Percentiles rank a stretch among this genome's conserved stretches.
phyloP scores from a whole-genome alignment of 1,140 invertebrate species.

The Hyphantria cunea region DNA sequence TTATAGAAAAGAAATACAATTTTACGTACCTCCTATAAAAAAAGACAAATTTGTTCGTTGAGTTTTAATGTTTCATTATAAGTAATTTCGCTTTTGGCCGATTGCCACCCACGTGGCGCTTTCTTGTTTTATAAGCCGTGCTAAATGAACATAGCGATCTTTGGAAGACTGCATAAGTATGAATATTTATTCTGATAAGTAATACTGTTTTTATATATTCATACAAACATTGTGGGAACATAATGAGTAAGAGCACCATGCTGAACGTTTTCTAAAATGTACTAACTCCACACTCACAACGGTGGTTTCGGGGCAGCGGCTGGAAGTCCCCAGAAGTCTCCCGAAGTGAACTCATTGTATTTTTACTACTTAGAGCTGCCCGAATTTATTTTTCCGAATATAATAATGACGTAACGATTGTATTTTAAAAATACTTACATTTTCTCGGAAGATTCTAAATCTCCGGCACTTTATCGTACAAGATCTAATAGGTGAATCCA shows the following conservation, averaged over 20 bases:
- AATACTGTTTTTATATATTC: conserved; percentile 60
- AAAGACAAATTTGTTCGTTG: conserved; percentile 13
- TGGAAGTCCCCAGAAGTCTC: conserved; percentile 1
- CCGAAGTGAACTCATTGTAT: conserved; percentile 12
- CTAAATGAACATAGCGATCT: conserved; percentile 44
- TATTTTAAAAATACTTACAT: conserved; percentile 76
- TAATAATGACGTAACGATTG: conserved; percentile 41
- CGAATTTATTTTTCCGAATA: conserved; percentile 32
- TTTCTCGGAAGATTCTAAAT: conserved; percentile 74
- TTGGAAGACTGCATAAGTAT: conserved; percentile 74
- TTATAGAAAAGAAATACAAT: conserved; percentile 13
- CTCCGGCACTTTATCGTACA: conserved; percentile 67
- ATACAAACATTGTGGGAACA: conserved; percentile 52
- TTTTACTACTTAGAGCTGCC: conserved; percentile 30
- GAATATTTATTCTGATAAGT: conserved; percentile 60
- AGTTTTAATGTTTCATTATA: conserved; percentile 14
- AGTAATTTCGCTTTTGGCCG: conserved; percentile 8
- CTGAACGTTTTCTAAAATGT: conserved; percentile 60
- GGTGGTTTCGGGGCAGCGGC: background rate
- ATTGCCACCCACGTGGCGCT: conserved; percentile 20
- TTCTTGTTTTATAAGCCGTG: conserved; percentile 14
- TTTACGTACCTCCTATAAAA: conserved; percentile 23
- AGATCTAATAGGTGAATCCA: conserved; percentile 63
- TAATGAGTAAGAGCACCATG: conserved; percentile 75
- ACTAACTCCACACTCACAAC: conserved; percentile 11